phyloP scores from a whole-genome alignment of 2,113 vertebrate genomes.

The Grallaria varia region DNA sequence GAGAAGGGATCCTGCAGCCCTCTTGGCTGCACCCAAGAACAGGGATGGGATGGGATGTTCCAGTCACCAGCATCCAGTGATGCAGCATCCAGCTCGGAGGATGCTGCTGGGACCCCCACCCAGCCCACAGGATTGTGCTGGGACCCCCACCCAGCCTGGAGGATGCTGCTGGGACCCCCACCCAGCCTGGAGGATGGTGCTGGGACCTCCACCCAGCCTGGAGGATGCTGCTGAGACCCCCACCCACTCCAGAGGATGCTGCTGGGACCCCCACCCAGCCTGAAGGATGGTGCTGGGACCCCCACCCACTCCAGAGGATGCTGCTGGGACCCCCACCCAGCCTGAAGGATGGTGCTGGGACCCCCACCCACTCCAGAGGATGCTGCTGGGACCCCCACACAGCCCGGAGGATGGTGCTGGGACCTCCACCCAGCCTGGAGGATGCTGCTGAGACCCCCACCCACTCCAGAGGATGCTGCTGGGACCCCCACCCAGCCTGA shows the following conservation, averaged over 20 bases:
- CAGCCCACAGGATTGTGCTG: no score
- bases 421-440: neutral
- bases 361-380: neutral
- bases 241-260: no score
- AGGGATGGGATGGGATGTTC: neutral
- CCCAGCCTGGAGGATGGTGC: no score
- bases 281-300: no score
- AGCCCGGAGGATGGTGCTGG: no score
- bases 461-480: no score
- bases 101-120: neutral
- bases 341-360: neutral
- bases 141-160: neutral
- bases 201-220: neutral
- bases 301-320: neutral
- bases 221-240: neutral
- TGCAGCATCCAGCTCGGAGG: neutral
- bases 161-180: neutral
- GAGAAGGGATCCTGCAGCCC: neutral
- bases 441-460: neutral
- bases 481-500: neutral
- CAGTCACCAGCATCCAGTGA: neutral
- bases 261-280: neutral
- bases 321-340: neutral
- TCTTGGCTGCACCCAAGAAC: fast-evolving
- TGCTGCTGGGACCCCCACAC: neutral